Evolutionary conservation across 2,113 vertebrate genomes (phyloP).

Genomic region (Tamias sibiricus): DNA sequence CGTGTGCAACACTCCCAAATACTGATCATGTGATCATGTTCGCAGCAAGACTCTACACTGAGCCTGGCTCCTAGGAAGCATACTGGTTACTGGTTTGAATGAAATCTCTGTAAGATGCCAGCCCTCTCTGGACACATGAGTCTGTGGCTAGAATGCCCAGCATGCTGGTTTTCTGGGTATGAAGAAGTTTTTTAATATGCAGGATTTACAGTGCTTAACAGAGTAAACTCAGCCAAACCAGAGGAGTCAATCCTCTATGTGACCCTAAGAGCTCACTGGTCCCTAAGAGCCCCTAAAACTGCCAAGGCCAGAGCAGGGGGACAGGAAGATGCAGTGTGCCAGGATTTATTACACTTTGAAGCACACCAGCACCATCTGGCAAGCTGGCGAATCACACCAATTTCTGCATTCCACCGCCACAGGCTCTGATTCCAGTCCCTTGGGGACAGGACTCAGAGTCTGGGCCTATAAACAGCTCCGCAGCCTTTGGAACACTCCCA

Average conservation of each 20-base stretch:
- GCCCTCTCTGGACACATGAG: neutral
- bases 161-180: neutral
- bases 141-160: neutral
- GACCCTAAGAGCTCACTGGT: too few species aligned
- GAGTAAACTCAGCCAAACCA: neutral
- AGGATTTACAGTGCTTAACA: neutral
- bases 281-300: too few species aligned
- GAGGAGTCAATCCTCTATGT: neutral
- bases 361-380: neutral
- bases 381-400: accelerated
- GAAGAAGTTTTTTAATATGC: neutral
- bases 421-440: neutral
- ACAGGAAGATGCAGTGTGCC: too few species aligned
- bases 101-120: neutral
- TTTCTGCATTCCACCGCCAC: neutral
- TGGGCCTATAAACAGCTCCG: neutral
- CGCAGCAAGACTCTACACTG: too few species aligned
- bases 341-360: too few species aligned
- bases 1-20: too few species aligned
- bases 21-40: neutral
- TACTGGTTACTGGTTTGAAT: too few species aligned
- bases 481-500: neutral
- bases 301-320: neutral
- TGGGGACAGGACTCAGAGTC: neutral
- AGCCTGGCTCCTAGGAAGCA: neutral